These are phyloP conservation scores for Dynastes hyllus DNA, from an alignment of 2,888 invertebrate genomes.

Conservation along the genomic window DNA sequence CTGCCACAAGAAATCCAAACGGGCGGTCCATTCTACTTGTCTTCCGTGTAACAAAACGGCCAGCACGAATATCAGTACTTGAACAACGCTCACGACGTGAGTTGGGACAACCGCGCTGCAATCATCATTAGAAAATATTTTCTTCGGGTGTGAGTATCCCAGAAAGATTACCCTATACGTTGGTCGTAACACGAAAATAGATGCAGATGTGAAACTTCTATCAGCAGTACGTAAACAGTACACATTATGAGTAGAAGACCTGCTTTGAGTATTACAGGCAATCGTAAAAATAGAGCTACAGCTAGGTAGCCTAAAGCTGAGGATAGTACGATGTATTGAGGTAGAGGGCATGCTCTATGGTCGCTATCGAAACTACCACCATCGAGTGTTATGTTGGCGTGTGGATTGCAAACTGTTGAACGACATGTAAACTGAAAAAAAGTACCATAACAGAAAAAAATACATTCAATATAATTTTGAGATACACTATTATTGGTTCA, in stretches of 20 bases:
- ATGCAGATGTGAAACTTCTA: constrained; percentile 86
- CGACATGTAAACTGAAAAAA: constrained; percentile 78
- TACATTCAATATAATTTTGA: not conserved
- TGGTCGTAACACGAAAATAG: constrained; percentile 89
- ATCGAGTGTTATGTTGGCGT: constrained; percentile 73
- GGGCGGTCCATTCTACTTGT: constrained; percentile 93
- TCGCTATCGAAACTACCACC: constrained; percentile 71
- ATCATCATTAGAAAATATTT: constrained; percentile 48
- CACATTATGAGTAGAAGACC: constrained; percentile 85
- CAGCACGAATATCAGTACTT: constrained; percentile 87
- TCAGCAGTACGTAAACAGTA: constrained; percentile 85
- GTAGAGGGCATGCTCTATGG: constrained; percentile 88
- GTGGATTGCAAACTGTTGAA: constrained; percentile 71
- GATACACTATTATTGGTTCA: too few relatives aligned
- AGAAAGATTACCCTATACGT: constrained; percentile 79
- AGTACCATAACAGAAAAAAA: constrained; percentile 48
- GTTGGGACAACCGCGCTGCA: constrained; percentile 82
- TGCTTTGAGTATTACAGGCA: constrained; percentile 89
- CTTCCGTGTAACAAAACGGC: constrained; percentile 89
- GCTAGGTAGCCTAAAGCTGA: constrained; percentile 89
- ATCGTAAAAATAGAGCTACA: constrained; percentile 87
- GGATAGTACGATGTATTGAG: constrained; percentile 90
- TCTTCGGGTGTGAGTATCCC: not conserved
- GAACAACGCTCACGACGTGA: constrained; percentile 84
- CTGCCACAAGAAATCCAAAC: constrained; percentile 88